Evolutionary conservation across 2,113 vertebrate genomes (phyloP).

Genomic region (Puffinus mauretanicus): DNA sequence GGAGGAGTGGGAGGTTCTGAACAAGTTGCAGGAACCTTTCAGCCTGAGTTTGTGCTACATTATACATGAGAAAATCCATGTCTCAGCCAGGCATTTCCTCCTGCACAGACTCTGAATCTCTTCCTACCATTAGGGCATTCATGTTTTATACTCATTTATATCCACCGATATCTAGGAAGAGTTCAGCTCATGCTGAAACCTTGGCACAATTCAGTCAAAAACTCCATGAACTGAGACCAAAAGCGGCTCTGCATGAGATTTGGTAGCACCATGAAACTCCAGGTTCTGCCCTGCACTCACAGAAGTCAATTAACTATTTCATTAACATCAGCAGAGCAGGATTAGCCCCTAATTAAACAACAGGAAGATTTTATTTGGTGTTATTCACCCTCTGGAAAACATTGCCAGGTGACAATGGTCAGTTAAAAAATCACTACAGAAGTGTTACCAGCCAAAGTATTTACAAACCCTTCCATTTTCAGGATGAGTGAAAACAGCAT

Average conservation of each 20-base stretch:
- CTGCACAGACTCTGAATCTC: not conserved
- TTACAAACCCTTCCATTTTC: not conserved
- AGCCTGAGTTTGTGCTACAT: not conserved
- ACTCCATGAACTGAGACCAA: not conserved
- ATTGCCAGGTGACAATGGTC: not conserved
- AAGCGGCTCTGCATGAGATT: not conserved
- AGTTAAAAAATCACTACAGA: not conserved
- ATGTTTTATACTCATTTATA: rapidly evolving
- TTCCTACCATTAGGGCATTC: not conserved
- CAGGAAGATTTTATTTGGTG: not conserved
- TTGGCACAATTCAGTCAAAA: not conserved
- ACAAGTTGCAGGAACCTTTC: not conserved
- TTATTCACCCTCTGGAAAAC: not conserved
- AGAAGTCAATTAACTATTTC: not conserved
- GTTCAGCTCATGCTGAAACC: not conserved
- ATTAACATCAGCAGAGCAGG: not conserved
- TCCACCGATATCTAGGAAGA: not conserved
- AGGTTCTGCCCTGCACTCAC: not conserved
- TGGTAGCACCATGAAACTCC: not conserved
- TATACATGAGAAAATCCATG: not conserved
- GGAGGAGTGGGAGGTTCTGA: not conserved
- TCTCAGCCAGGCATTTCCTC: not conserved
- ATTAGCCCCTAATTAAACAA: not conserved
- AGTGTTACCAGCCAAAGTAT: not conserved
- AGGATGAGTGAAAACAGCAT: not conserved